A percentile compares a stretch with the other conserved stretches of the same genome.
phyloP scores from a whole-genome alignment of 2,113 vertebrate genomes.

The Rhinogobius similis region DNA sequence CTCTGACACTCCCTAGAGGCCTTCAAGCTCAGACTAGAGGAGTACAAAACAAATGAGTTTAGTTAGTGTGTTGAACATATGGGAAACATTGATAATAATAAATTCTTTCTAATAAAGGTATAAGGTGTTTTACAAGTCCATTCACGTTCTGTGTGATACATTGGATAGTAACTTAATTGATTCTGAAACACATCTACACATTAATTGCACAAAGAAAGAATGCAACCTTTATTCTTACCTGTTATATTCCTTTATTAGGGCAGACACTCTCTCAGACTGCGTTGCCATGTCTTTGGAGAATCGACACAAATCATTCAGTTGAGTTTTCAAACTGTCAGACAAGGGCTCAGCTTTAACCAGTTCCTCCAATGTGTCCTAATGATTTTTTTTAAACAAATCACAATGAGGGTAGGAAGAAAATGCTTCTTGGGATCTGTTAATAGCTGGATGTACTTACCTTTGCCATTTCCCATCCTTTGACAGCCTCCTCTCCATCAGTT shows the following conservation, averaged over 20 bases:
- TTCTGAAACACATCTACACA: neutral
- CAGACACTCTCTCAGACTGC: slow-evolving; percentile 89
- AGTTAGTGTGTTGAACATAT: neutral
- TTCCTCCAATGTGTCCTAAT: slow-evolving; percentile 84
- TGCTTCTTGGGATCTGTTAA: neutral
- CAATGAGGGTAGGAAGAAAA: neutral
- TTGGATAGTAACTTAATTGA: too few relatives aligned
- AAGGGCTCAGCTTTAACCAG: slow-evolving; percentile 85
- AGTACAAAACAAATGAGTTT: neutral
- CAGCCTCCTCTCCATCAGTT: slow-evolving; percentile 82
- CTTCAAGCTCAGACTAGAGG: slow-evolving; percentile 87
- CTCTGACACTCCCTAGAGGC: slow-evolving; percentile 89
- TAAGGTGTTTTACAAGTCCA: too few relatives aligned
- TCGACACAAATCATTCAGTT: slow-evolving; percentile 91
- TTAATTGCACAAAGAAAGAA: neutral
- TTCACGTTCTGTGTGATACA: too few relatives aligned
- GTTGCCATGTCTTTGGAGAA: slow-evolving; percentile 91
- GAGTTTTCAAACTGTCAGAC: slow-evolving; percentile 88
- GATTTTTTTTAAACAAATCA: slow-evolving; percentile 5
- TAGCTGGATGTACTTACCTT: slow-evolving; percentile 72
- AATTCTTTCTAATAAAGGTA: neutral
- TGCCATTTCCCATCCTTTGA: slow-evolving; percentile 85
- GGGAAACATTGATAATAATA: neutral
- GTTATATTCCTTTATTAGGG: slow-evolving; percentile 94
- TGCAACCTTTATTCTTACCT: slow-evolving; percentile 73